phyloP scores from a whole-genome alignment of 1,140 invertebrate genomes.

The Chelonus insularis region DNA sequence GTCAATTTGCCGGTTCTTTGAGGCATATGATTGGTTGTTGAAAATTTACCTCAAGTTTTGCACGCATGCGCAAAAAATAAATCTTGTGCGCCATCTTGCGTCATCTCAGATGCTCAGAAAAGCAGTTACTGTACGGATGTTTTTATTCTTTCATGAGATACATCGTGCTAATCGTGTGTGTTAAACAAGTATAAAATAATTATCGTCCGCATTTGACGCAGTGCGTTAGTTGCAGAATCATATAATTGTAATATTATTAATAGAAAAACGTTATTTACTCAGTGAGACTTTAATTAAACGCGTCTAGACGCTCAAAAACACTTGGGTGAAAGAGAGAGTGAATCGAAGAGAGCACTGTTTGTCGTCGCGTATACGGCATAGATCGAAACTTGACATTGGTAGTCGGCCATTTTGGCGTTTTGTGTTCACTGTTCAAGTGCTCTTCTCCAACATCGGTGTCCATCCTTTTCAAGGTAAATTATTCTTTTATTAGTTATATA shows the following conservation, averaged over 20 bases:
- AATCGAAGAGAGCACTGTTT: not conserved
- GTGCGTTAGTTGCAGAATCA: conserved; percentile 45
- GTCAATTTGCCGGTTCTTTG: too few species aligned
- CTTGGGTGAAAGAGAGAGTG: conserved; percentile 19
- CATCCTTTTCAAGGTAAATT: conserved; percentile 51
- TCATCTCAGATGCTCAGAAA: not conserved
- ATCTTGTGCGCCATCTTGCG: not conserved
- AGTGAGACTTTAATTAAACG: conserved; percentile 18
- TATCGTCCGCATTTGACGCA: conserved; percentile 49
- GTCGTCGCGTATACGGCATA: conserved; percentile 24
- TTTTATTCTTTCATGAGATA: conserved; percentile 38
- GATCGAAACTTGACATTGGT: conserved; percentile 51
- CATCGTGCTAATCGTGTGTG: conserved; percentile 30
- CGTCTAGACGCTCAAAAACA: conserved; percentile 16
- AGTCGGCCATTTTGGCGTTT: conserved; percentile 55
- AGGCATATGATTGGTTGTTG: too few species aligned
- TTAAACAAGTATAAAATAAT: conserved; percentile 40
- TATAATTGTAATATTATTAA: conserved; percentile 20
- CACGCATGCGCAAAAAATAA: not conserved
- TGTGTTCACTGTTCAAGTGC: conserved; percentile 47
- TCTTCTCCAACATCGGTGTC: conserved; percentile 46
- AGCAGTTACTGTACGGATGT: conserved; percentile 30
- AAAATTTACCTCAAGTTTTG: too few species aligned
- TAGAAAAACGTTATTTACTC: conserved; percentile 28
- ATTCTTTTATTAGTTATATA: not conserved